Evolutionary conservation across 2,797 vertebrate genomes (phyloP), one percentile per base, ranked within the genome.

Genomic region (Arrhamphus sclerolepis): DNA sequence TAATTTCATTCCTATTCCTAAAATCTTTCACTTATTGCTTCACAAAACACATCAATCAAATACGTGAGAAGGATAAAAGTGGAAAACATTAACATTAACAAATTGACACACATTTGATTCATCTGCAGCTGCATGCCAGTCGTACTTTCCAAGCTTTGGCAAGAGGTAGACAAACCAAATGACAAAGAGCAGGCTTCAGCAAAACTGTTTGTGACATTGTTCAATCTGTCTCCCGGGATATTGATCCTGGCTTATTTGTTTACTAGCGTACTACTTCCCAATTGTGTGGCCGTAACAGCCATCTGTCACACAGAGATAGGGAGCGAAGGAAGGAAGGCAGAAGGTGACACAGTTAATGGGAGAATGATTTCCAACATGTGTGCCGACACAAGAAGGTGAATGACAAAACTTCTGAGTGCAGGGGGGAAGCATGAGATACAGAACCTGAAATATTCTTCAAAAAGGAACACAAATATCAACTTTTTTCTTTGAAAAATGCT

Each of bases 161-260:
- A 10, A 56, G 54, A 58, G 57, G 41, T 5, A 21, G 62, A 75
- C n/a, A 76, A 57, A 62, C 71, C 56, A 70, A 6, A 29, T 1
- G 19, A 9, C 16, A 9, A 20, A 9, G 78, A 83, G 77, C 56
- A 39, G 64, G 72, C 62, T 72, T 68, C 56, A 57, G 56, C 56
- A 52, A 80, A 80, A 83, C 69, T 72, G 73, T 80, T 79, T 81
- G 66, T 75, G 83, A 80, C 84, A 79, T 74, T 83, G 78, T 85
- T 84, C 75, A 87, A 85, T 87, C 82, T 84, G 83, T 78, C 71
- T 82, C 57, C 70, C 41, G 48, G 62, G 69, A 70, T 86, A 88
- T 86, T 84, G 85, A 87, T 89, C 76, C 44, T n/a, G 8, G 68
- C 75, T 78, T 77, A 78, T 89, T 88, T 85, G 85, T 88, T 89